Percentiles rank a stretch among this genome's conserved stretches.
phyloP scores from a whole-genome alignment of 2,888 invertebrate genomes.

The Ceraclea dissimilis region DNA sequence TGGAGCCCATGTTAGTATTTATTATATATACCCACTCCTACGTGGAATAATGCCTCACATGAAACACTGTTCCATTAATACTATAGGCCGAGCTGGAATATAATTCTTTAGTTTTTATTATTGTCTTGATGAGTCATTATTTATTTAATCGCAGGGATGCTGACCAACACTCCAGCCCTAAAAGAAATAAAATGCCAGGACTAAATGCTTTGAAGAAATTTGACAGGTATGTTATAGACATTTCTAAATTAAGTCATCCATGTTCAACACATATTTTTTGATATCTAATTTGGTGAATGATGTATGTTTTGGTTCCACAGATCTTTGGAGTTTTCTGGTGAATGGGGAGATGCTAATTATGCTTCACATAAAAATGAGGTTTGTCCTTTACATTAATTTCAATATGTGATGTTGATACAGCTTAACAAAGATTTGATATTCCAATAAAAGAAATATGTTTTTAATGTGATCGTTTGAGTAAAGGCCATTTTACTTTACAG shows the following conservation, averaged over 20 bases:
- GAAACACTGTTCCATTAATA: neutral
- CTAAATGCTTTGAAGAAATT: neutral
- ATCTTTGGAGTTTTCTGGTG: neutral
- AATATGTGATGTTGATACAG: too few species aligned
- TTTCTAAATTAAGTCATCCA: too few species aligned
- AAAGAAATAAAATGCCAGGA: slow-evolving; percentile 15
- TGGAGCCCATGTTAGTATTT: slow-evolving; percentile 46
- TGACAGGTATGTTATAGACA: neutral
- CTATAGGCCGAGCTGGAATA: neutral
- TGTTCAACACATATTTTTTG: too few species aligned
- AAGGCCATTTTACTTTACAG: neutral
- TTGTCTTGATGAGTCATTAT: neutral
- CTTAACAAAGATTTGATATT: too few species aligned
- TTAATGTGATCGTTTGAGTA: neutral
- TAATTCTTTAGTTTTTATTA: neutral
- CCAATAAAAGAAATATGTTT: too few species aligned
- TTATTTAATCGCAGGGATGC: slow-evolving; percentile 15
- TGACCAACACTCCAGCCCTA: slow-evolving; percentile 17
- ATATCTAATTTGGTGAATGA: too few species aligned
- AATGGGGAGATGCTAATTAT: neutral
- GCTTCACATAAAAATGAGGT: slow-evolving; percentile 4
- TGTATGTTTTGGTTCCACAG: too few species aligned
- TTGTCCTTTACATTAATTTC: neutral
- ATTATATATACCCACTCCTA: neutral
- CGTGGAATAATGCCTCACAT: neutral